Conservation (phyloP, 2,797 vertebrate genomes). For the Hephaestus fuliginosus region DNA sequence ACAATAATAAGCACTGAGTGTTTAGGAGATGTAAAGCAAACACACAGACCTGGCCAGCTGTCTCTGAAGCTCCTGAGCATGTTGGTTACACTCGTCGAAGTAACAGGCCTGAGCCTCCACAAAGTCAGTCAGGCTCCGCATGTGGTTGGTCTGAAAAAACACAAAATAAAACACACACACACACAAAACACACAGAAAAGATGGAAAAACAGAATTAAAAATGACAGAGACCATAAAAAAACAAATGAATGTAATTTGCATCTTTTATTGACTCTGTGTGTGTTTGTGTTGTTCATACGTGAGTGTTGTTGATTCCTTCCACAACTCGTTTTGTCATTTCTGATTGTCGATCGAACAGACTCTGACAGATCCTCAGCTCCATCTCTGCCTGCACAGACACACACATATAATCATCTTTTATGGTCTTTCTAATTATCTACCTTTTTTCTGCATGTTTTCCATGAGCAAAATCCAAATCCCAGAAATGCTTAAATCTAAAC, state of each 20-base stretch:
- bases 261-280: background rate
- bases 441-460: slow-evolving; percentile 14
- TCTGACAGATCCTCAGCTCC: slow-evolving; percentile 94
- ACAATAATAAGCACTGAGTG: too few relatives aligned
- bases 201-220: background rate
- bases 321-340: slow-evolving; percentile 91
- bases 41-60: slow-evolving; percentile 92
- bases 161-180: background rate
- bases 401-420: slow-evolving; percentile 54
- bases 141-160: slow-evolving; percentile 90
- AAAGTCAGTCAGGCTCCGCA: slow-evolving; percentile 94
- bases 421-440: slow-evolving; percentile 10
- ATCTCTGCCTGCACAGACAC: slow-evolving; percentile 90
- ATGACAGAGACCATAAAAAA: background rate
- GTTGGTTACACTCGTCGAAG: slow-evolving; percentile 94
- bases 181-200: background rate
- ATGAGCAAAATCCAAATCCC: slow-evolving; percentile 30
- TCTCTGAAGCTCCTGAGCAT: slow-evolving; percentile 93
- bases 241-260: background rate
- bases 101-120: slow-evolving; percentile 95
- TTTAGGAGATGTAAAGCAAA: background rate
- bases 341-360: slow-evolving; percentile 95
- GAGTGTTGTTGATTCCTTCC: slow-evolving; percentile 92
- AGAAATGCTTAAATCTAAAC: slow-evolving; percentile 11
- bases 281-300: slow-evolving; percentile 84